These are phyloP conservation scores for Campylomormyrus numenius DNA, from an alignment of 2,113 vertebrate species.

Conservation along the genomic window DNA sequence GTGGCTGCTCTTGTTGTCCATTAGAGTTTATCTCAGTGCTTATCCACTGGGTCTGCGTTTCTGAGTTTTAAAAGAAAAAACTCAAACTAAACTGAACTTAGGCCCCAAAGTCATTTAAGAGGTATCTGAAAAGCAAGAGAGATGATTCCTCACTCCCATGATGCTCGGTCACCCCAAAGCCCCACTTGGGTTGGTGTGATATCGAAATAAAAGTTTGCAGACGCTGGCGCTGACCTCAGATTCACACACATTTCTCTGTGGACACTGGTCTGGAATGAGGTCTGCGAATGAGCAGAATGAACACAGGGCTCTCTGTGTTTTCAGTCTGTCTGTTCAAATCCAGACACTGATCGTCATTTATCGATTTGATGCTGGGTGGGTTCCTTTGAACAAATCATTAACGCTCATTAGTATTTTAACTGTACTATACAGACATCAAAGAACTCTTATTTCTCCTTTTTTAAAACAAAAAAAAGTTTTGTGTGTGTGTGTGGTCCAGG, in stretches of 20 bases:
- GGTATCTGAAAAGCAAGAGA: background rate
- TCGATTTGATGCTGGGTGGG: background rate
- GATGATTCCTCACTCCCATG: background rate
- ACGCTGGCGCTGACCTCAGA: background rate
- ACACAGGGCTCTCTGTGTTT: background rate
- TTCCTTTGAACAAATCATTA: slow-evolving; percentile 8
- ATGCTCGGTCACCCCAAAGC: background rate
- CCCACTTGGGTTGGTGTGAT: background rate
- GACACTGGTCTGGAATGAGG: background rate
- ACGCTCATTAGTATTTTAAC: background rate
- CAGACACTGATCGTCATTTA: background rate
- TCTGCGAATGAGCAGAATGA: background rate
- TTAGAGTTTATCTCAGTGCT: background rate
- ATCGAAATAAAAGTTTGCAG: slow-evolving; percentile 4
- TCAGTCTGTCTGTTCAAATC: background rate
- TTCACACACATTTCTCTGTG: background rate
- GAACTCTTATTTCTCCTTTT: background rate
- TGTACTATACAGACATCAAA: background rate
- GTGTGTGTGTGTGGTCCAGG: background rate
- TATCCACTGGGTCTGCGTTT: background rate
- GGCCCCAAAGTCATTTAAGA: background rate
- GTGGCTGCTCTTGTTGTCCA: background rate
- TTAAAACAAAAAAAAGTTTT: background rate
- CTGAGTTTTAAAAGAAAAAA: background rate
- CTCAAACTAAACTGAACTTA: background rate